Percentiles rank a stretch among this genome's conserved stretches.
phyloP scores from a whole-genome alignment of 2,888 invertebrate species.

The Petrolisthes manimaculis region DNA sequence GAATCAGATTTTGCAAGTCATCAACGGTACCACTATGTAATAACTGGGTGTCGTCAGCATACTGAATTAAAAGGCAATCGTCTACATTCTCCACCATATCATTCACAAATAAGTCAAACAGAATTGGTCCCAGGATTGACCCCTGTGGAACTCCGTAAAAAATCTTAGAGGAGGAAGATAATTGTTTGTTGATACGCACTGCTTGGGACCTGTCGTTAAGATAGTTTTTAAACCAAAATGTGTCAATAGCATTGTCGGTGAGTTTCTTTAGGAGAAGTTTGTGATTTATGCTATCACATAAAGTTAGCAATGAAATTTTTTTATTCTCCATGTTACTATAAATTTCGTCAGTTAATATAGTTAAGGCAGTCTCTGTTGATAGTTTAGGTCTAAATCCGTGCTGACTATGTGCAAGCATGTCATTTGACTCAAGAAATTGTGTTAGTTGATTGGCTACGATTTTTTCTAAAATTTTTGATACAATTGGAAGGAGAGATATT shows the following conservation, averaged over 20 bases:
- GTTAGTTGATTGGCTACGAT: no score
- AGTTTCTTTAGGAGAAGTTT: background rate
- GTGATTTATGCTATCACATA: background rate
- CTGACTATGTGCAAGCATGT: background rate
- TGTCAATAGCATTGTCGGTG: background rate
- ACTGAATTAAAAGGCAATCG: background rate
- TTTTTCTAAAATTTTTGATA: no score
- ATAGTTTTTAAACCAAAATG: background rate
- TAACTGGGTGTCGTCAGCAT: background rate
- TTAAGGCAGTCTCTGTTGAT: background rate
- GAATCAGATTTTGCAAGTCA: background rate
- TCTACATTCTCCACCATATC: background rate
- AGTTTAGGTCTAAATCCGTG: background rate
- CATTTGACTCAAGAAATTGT: no score
- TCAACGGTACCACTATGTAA: background rate
- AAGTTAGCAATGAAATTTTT: no score
- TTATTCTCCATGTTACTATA: no score
- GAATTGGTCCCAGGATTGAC: background rate
- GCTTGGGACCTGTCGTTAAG: background rate
- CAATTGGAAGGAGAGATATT: no score
- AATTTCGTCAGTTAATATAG: no score
- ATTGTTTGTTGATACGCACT: background rate
- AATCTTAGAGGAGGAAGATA: background rate
- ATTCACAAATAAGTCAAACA: background rate
- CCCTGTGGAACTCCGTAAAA: background rate